Evolutionary conservation across 2,113 vertebrate species (phyloP).

Genomic region (Saccopteryx leptura): DNA sequence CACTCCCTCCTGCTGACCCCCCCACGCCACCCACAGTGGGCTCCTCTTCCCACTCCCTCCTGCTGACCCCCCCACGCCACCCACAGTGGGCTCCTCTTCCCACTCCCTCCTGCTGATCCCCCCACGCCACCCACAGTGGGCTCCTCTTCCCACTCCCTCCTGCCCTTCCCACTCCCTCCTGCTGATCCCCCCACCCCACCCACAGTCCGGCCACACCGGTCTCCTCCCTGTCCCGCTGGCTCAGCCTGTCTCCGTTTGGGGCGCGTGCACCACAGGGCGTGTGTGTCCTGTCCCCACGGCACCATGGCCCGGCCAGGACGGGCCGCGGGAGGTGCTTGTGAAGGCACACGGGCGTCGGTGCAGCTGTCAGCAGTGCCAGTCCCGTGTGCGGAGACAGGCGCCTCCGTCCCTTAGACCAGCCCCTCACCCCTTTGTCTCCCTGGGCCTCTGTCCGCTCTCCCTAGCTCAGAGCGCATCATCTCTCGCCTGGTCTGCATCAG

Average conservation of each 20-base stretch:
- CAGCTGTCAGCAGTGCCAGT: background rate
- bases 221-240: background rate
- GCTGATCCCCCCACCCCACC: background rate
- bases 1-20: background rate
- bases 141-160: too few relatives aligned
- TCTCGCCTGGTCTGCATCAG: background rate
- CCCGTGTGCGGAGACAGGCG: background rate
- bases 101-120: too few relatives aligned
- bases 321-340: background rate
- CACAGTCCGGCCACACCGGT: background rate
- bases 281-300: rapidly evolving
- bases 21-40: too few relatives aligned
- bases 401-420: background rate
- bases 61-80: too few relatives aligned
- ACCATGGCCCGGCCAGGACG: background rate
- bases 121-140: too few relatives aligned
- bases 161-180: background rate
- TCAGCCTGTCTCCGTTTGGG: background rate
- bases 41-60: too few relatives aligned
- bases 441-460: background rate
- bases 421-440: background rate
- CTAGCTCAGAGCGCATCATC: background rate
- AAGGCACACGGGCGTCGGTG: background rate
- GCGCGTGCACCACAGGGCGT: background rate
- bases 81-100: too few relatives aligned